phyloP scores from a whole-genome alignment of 2,888 invertebrate genomes.

The Pyrgus malvae region DNA sequence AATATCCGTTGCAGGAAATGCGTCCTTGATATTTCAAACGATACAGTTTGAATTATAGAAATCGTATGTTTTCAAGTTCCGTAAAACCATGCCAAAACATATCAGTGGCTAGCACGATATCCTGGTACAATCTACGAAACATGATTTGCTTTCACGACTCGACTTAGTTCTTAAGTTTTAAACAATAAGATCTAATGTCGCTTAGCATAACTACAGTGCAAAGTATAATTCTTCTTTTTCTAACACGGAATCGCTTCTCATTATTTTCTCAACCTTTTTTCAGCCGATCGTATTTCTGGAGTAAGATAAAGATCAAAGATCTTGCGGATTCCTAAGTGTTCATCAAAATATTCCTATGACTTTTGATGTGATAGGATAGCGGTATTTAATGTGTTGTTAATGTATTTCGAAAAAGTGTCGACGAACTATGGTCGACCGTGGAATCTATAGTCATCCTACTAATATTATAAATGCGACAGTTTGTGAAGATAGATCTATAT shows the following conservation, averaged over 20 bases:
- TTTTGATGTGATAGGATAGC: neutral
- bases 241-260: neutral
- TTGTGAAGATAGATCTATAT: no score
- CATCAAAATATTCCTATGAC: conserved; percentile 4
- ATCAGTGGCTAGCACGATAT: conserved; percentile 2
- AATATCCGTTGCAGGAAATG: no score
- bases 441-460: no score
- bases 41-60: neutral
- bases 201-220: no score
- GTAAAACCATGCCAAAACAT: conserved; percentile 2
- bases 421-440: no score
- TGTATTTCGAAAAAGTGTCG: neutral
- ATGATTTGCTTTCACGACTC: no score
- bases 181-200: no score
- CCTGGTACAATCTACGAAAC: no score
- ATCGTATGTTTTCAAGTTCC: conserved; percentile 4
- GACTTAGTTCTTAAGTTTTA: no score
- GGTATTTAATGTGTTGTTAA: conserved; percentile 1
- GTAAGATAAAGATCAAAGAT: conserved; percentile 1
- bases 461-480: no score
- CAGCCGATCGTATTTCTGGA: neutral
- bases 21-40: no score
- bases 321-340: conserved; percentile 3
- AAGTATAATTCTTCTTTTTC: no score
- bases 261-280: conserved; percentile 17